These are phyloP conservation scores for Callithrix jacchus DNA, from an alignment of 2,113 vertebrate species.

Conservation along the genomic window DNA sequence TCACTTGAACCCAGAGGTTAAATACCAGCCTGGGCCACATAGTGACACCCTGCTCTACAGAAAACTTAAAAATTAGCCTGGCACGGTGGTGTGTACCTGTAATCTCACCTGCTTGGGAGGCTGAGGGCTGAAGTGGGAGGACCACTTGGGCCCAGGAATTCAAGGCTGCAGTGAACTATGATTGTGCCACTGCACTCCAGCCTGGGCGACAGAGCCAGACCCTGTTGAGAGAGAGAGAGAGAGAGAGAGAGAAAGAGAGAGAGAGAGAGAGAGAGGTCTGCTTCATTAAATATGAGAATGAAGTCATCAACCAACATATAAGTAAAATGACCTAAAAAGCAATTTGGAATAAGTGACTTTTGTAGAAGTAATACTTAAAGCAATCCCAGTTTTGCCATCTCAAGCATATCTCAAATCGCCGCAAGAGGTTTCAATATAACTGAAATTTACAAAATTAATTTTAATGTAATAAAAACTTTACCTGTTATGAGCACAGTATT, in stretches of 20 bases:
- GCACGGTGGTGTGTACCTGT: not conserved
- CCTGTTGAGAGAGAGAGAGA: not conserved
- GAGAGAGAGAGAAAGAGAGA: not conserved
- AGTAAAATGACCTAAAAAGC: not conserved
- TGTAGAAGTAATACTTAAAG: not conserved
- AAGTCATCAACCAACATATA: not conserved
- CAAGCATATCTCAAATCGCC: not conserved
- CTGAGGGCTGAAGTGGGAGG: not conserved
- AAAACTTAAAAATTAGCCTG: too few species aligned
- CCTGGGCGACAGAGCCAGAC: not conserved
- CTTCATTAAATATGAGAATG: not conserved
- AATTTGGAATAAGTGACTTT: not conserved
- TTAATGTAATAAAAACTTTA: slow-evolving; percentile 3
- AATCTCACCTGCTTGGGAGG: not conserved
- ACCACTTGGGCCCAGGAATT: not conserved
- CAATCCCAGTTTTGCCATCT: not conserved
- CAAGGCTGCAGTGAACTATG: not conserved
- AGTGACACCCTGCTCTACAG: too few species aligned
- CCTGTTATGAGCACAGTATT: not conserved
- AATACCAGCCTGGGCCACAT: too few species aligned
- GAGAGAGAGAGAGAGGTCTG: not conserved
- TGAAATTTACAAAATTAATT: slow-evolving; percentile 7
- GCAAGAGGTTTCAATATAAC: not conserved
- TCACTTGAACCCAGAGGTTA: too few species aligned
- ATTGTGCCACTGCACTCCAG: not conserved